Base-by-base conservation (phyloP, 2,113 vertebrate genomes). In the Tyto alba region DNA sequence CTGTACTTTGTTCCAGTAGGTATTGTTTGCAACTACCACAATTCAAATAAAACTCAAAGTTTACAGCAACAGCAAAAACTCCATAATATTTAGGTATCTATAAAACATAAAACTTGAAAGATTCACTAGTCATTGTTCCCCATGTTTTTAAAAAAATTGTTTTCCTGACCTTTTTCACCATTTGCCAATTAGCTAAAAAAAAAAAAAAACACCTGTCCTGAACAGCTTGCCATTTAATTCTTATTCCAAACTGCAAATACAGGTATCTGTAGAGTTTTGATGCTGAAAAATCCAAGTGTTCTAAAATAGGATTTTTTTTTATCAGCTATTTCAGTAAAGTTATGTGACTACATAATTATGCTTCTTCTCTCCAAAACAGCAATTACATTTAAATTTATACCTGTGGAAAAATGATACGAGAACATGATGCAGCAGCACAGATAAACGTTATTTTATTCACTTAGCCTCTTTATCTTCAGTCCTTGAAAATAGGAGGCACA, bases 381-480 rank as follows among this genome's bases (percentile, higher is more conserved):
- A 71, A 48, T 26, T 55, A 25, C 2, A 59, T 41, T 94, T 79
- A 57, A 89, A 89, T 34, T 43, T 53, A 72, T 3, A 30, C 0
- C 2, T 64, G 7, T 26, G 36, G 23, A 72, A 89, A 71, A 3
- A 40, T 2, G 4, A 50, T 14, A 76, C 0, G 2, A 6, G 19
- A 86, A 55, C 0, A 0, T 2, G 32, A 93, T 18, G 12, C 1
- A 11, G 40, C 5, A 73, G 32, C 40, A 83, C 7, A 69, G 16
- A 47, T 1, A 72, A 3, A 14, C 0, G 0, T 8, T 50, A 26
- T 43, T 86, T 85, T 50, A 55, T 26, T 89, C 32, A 57, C 13
- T 60, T 22, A 43, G 29, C 4, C 11, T 68, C 32, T 88, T 68
- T 20, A 75, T 22, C 29, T 67, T 77, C 52, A 93, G 10, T 13